phyloP scores from a whole-genome alignment of 2,888 invertebrate genomes.

The Apomyelois bistriatella region DNA sequence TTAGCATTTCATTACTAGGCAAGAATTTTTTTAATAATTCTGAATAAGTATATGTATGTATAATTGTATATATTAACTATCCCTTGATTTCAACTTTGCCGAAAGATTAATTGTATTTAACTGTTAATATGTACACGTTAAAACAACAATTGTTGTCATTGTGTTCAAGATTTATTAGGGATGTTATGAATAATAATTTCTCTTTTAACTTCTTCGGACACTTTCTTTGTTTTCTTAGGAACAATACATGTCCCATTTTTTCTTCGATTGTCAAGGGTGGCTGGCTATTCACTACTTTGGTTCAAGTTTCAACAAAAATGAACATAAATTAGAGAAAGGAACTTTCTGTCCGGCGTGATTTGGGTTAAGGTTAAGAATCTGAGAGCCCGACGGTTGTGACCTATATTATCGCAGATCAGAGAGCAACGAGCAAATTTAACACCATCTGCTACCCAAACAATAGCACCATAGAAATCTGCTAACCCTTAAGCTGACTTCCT shows the following conservation, averaged over 20 bases:
- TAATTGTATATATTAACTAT: too few relatives aligned
- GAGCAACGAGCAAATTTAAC: slow-evolving; percentile 57
- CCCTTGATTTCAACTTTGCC: too few relatives aligned
- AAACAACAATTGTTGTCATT: too few relatives aligned
- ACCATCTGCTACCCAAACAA: slow-evolving; percentile 60
- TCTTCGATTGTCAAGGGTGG: background rate
- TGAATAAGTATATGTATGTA: too few relatives aligned
- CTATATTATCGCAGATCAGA: slow-evolving; percentile 64
- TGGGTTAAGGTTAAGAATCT: slow-evolving; percentile 30
- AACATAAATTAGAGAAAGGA: slow-evolving; percentile 1
- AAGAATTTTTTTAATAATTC: too few relatives aligned
- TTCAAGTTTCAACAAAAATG: background rate
- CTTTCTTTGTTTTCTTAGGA: background rate
- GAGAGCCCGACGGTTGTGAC: slow-evolving; percentile 45
- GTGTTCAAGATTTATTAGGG: slow-evolving; percentile 11
- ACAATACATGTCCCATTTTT: background rate
- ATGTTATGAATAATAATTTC: slow-evolving; percentile 1
- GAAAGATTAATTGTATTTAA: too few relatives aligned
- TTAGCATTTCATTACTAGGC: too few relatives aligned
- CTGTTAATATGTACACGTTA: too few relatives aligned
- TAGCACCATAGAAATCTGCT: slow-evolving; percentile 49
- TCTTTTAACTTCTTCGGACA: background rate
- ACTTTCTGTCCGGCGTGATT: slow-evolving; percentile 19
- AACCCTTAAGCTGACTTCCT: slow-evolving; percentile 73
- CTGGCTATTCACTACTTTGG: background rate